A percentile compares a stretch with the other conserved stretches of the same genome.
These are phyloP conservation scores for Drosophila mimica DNA, from an alignment of 2,888 invertebrate species.

Conservation along the genomic window DNA sequence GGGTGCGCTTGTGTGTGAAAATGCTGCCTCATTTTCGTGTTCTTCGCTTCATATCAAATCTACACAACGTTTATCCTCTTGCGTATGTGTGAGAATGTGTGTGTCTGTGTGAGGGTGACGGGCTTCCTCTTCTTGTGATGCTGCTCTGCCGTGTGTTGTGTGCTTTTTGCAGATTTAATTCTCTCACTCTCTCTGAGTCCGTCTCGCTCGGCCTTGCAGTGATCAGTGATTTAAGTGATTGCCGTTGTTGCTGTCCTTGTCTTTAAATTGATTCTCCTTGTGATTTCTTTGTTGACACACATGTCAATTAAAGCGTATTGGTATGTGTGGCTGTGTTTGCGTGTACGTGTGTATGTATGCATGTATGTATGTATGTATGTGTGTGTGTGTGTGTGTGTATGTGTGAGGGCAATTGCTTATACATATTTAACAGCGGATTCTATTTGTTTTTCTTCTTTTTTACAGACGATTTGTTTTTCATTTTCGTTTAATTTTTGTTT, in stretches of 20 bases:
- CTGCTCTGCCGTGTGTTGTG: neutral
- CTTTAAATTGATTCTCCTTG: constrained; percentile 14
- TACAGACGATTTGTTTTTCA: neutral
- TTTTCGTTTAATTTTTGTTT: neutral
- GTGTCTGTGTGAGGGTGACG: neutral
- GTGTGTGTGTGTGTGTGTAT: neutral
- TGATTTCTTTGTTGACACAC: neutral
- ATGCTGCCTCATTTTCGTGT: constrained; percentile 19
- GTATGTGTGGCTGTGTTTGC: neutral
- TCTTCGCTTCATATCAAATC: neutral
- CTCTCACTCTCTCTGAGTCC: neutral
- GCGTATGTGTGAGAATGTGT: neutral
- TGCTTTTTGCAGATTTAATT: neutral
- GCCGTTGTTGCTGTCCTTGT: neutral
- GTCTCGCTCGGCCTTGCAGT: constrained; percentile 8
- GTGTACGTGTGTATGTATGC: neutral
- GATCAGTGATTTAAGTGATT: constrained; percentile 12
- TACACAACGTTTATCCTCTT: neutral
- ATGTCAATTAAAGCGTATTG: neutral
- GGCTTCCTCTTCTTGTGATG: neutral
- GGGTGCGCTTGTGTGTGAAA: constrained; percentile 6
- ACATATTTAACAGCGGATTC: neutral
- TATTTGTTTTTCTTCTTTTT: neutral
- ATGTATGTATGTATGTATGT: too few relatives aligned
- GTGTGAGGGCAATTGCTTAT: neutral